A percentile compares a stretch with the other conserved stretches of the same genome.
Evolutionary conservation across 2,797 vertebrate species (phyloP).

Genomic region (Galaxias olidus): DNA sequence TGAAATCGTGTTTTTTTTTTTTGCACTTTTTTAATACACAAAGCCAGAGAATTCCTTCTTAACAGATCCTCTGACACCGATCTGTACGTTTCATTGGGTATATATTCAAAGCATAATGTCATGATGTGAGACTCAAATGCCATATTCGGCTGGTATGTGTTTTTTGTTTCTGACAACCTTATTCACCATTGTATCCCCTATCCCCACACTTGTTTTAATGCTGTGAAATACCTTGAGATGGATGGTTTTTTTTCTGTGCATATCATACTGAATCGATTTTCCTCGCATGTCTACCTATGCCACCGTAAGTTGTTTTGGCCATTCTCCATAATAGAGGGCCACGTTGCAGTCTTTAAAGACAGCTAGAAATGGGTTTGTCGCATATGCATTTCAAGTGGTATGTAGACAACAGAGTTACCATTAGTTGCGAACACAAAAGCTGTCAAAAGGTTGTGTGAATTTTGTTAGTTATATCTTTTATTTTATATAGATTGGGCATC

Average conservation of each 20-base stretch:
- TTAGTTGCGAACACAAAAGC: no score
- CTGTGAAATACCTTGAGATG: constrained; percentile 73
- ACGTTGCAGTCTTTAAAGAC: no score
- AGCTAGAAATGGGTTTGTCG: no score
- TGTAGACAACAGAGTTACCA: no score
- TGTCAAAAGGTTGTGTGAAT: no score
- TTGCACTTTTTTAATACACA: constrained; percentile 23
- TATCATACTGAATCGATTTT: constrained; percentile 55
- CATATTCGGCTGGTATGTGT: constrained; percentile 13
- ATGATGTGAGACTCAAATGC: constrained; percentile 27
- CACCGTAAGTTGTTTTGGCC: no score
- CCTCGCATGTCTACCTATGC: no score
- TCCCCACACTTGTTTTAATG: constrained; percentile 65
- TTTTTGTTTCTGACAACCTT: constrained; percentile 33
- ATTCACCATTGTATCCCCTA: constrained; percentile 47
- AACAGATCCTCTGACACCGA: constrained; percentile 27
- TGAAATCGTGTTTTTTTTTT: constrained; percentile 22
- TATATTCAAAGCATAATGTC: constrained; percentile 14
- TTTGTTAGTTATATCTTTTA: constrained; percentile 41
- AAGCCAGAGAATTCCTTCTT: constrained; percentile 17
- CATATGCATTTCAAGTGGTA: no score
- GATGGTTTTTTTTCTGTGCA: constrained; percentile 52
- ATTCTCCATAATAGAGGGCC: no score
- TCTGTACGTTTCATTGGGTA: constrained; percentile 24
- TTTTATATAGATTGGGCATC: constrained; percentile 24